These are phyloP conservation scores for Grammomys surdaster DNA, from an alignment of 2,113 vertebrate genomes.

Conservation along the genomic window DNA sequence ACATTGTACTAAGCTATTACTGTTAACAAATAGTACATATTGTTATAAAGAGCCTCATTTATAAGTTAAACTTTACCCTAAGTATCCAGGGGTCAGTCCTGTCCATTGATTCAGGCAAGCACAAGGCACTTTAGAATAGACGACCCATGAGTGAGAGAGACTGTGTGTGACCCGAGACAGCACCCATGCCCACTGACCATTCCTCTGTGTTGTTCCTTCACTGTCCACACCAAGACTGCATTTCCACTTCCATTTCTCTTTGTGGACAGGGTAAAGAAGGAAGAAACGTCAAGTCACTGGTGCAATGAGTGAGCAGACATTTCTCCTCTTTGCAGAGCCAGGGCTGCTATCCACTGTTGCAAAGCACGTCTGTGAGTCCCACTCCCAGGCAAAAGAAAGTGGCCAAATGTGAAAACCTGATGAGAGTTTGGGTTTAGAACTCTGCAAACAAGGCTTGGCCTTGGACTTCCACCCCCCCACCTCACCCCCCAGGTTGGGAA, in stretches of 20 bases:
- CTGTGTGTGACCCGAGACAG: background rate
- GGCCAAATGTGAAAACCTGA: slow-evolving; percentile 58
- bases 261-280: slow-evolving; percentile 1
- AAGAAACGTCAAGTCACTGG: slow-evolving; percentile 53
- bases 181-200: background rate
- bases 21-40: background rate
- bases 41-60: no score
- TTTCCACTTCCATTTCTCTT: slow-evolving; percentile 22
- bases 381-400: background rate
- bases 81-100: background rate
- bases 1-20: background rate
- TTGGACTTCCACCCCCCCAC: slow-evolving; percentile 12
- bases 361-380: slow-evolving; percentile 73
- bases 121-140: background rate
- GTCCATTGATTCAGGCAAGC: background rate
- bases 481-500: slow-evolving; percentile 11
- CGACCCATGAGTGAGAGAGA: background rate
- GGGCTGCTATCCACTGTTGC: slow-evolving; percentile 5
- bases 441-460: slow-evolving; percentile 42
- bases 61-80: background rate
- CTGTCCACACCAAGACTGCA: background rate
- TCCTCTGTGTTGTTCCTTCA: background rate
- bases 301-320: slow-evolving; percentile 51
- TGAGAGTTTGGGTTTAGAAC: slow-evolving; percentile 63
- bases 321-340: slow-evolving; percentile 49